Conservation (phyloP, 2,888 invertebrate species). For the Crossocerus cetratus region DNA sequence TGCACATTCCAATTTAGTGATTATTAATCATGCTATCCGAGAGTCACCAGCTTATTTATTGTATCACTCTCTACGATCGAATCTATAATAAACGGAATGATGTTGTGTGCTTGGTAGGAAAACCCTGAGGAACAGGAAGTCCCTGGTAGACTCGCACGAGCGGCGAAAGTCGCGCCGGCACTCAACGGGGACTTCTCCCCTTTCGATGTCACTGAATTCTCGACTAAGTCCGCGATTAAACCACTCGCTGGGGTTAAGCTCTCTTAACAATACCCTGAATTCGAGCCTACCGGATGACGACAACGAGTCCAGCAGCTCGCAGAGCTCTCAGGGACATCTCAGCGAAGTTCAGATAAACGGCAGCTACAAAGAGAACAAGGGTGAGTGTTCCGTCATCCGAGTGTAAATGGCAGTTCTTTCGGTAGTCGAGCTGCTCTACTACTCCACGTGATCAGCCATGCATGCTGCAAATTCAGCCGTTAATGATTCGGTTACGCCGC, state of each 20-base stretch:
- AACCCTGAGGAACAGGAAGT: constrained; percentile 85
- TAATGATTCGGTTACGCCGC: constrained; percentile 49
- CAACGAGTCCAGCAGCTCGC: constrained; percentile 81
- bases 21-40: too few species aligned
- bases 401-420: too few species aligned
- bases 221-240: constrained; percentile 73
- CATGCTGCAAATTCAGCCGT: constrained; percentile 37
- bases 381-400: constrained; percentile 57
- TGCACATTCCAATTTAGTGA: too few species aligned
- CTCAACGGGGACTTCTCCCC: constrained; percentile 84
- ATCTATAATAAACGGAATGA: not conserved
- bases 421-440: constrained; percentile 4
- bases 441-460: constrained; percentile 16
- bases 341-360: constrained; percentile 79
- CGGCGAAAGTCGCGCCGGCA: constrained; percentile 88
- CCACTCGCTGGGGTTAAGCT: constrained; percentile 70
- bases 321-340: constrained; percentile 79
- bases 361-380: constrained; percentile 80
- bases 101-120: constrained; percentile 78
- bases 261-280: constrained; percentile 71
- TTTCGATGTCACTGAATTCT: constrained; percentile 71
- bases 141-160: constrained; percentile 81
- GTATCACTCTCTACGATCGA: too few species aligned
- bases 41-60: too few species aligned
- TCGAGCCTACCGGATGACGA: constrained; percentile 77